Evolutionary conservation across 2,113 vertebrate species (phyloP).

Genomic region (human (Homo sapiens)): GRCh38 chr13:88269001-88269500

Average conservation of each 20-base stretch:
- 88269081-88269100: not conserved
- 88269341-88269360: not conserved
- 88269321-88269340: not conserved
- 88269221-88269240: not conserved
- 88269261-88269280: not conserved
- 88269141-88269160: not conserved
- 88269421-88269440: not conserved
- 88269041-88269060: not conserved
- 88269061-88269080: not conserved
- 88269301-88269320: not conserved
- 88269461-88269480: not conserved
- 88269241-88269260: not conserved
- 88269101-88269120: not conserved
- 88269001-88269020: not conserved
- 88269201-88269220: not conserved
- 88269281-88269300: not conserved
- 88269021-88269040: not conserved
- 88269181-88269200: not conserved
- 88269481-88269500: not conserved
- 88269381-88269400: not conserved
- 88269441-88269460: not conserved
- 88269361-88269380: not conserved
- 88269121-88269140: not conserved
- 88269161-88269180: not conserved
- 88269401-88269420: not conserved